phyloP scores from a whole-genome alignment of 2,888 invertebrate species.

The Philereme vetulata region DNA sequence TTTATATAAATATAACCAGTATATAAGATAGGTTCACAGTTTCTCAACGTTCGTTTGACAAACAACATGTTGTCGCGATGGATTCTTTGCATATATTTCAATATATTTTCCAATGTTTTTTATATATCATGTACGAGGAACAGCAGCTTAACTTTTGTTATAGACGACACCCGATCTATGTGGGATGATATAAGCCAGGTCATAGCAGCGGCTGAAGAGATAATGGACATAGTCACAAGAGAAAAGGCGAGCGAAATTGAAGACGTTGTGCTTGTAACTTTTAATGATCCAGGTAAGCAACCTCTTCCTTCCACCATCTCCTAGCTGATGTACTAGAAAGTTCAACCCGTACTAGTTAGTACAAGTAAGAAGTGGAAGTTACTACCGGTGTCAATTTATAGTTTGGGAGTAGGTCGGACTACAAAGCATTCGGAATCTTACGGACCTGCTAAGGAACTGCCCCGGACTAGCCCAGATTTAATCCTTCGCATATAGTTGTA shows the following conservation, averaged over 20 bases:
- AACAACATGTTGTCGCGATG: slow-evolving; percentile 8
- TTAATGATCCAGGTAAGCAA: slow-evolving; percentile 52
- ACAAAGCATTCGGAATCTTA: too few species aligned
- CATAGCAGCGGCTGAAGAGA: slow-evolving; percentile 33
- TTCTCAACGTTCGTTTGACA: not conserved
- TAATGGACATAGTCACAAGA: slow-evolving; percentile 42
- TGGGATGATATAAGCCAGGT: slow-evolving; percentile 40
- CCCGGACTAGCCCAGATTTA: too few species aligned
- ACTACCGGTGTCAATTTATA: too few species aligned
- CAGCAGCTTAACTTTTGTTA: slow-evolving; percentile 46
- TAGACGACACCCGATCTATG: slow-evolving; percentile 52
- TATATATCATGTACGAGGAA: slow-evolving; percentile 36
- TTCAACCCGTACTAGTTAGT: too few species aligned
- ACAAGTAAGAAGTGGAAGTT: too few species aligned
- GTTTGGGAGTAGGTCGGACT: too few species aligned
- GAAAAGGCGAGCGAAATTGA: slow-evolving; percentile 43
- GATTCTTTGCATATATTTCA: not conserved
- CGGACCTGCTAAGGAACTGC: too few species aligned
- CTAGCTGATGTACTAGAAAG: too few species aligned
- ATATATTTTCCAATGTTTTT: slow-evolving; percentile 18
- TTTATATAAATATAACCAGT: not conserved
- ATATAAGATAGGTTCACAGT: not conserved
- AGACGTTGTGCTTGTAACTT: slow-evolving; percentile 50
- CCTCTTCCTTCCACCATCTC: too few species aligned
- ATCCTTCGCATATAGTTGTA: too few species aligned